phyloP scores from a whole-genome alignment of 23 tunicate genomes.

The Botrylloides violaceus region DNA sequence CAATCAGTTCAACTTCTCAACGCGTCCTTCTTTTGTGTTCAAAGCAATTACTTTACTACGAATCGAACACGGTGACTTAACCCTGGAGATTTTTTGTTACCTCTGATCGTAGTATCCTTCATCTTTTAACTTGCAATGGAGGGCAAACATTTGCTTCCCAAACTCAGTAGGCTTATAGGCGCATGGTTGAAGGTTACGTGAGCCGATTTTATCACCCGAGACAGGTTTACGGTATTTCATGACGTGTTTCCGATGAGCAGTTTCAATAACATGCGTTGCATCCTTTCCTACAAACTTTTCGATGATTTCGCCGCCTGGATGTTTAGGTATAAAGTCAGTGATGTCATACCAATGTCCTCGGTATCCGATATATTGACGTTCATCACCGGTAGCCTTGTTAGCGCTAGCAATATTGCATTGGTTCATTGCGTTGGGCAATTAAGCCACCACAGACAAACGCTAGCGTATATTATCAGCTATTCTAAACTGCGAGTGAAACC shows the following conservation, averaged over 20 bases:
- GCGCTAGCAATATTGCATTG: too few relatives aligned
- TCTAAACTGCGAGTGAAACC: too few relatives aligned
- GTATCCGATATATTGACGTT: conserved; percentile 51
- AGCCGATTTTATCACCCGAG: background rate
- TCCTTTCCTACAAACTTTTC: conserved; percentile 74
- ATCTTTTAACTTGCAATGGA: conserved; percentile 31
- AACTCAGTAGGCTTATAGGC: conserved; percentile 25
- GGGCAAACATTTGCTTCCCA: conserved; percentile 41
- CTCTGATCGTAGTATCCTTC: conserved; percentile 79
- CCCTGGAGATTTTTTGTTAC: too few relatives aligned
- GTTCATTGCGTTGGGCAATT: too few relatives aligned
- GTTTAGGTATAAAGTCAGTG: conserved; percentile 36
- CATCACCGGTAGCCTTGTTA: too few relatives aligned
- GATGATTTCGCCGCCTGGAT: conserved; percentile 87
- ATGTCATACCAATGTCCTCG: conserved; percentile 86
- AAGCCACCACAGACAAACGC: too few relatives aligned
- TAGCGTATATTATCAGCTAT: too few relatives aligned
- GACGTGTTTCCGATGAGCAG: conserved; percentile 65
- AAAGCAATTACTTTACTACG: too few relatives aligned
- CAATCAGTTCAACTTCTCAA: too few relatives aligned
- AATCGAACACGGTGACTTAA: too few relatives aligned
- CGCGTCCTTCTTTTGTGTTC: too few relatives aligned
- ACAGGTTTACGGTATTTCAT: conserved; percentile 42
- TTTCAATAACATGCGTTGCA: conserved; percentile 79
- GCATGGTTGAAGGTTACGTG: conserved; percentile 9